These are phyloP conservation scores for Pterostichus madidus DNA, from an alignment of 2,888 invertebrate genomes.

Conservation along the genomic window DNA sequence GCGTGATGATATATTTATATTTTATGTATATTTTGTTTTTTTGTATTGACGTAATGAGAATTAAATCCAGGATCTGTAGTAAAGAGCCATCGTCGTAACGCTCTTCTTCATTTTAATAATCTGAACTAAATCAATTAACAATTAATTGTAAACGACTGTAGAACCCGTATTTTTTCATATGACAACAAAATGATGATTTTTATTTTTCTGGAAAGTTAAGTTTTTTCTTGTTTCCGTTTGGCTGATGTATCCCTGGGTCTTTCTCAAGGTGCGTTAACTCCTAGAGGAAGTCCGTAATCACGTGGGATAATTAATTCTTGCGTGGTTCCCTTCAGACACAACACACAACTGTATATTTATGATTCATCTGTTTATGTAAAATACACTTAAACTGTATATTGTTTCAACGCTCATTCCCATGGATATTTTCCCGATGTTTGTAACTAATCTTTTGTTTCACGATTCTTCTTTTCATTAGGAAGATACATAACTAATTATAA, in stretches of 20 bases:
- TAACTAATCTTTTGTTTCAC: conserved; percentile 49
- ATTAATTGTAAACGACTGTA: too few relatives aligned
- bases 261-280: conserved; percentile 53
- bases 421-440: conserved; percentile 47
- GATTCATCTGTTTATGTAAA: conserved; percentile 65
- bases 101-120: too few relatives aligned
- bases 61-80: too few relatives aligned
- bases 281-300: conserved; percentile 60
- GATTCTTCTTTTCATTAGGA: conserved; percentile 42
- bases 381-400: conserved; percentile 59
- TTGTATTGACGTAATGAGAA: too few relatives aligned
- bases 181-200: neutral
- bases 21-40: too few relatives aligned
- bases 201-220: neutral
- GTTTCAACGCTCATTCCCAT: conserved; percentile 56
- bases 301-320: conserved; percentile 65
- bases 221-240: conserved; percentile 24
- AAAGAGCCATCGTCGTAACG: too few relatives aligned
- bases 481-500: conserved; percentile 32
- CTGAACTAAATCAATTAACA: too few relatives aligned
- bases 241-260: conserved; percentile 9
- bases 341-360: conserved; percentile 64
- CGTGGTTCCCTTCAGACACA: conserved; percentile 54
- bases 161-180: too few relatives aligned
- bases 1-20: too few relatives aligned